Evolutionary conservation across 64 coral and sea anemone species (phyloP).

Genomic region (Pocillopora verrucosa): DNA sequence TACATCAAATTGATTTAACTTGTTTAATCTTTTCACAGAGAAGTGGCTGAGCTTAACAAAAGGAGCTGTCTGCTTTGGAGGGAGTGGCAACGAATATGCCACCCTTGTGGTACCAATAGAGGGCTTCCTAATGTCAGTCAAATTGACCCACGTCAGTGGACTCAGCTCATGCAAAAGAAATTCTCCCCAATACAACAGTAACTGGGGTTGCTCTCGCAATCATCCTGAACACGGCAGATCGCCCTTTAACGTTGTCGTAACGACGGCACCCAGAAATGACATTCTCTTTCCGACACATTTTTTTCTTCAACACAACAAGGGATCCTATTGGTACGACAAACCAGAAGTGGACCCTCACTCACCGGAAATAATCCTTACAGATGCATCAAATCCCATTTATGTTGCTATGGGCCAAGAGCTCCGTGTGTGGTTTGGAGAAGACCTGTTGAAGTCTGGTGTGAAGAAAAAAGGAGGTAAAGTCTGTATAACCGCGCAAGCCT

Average conservation of each 20-base stretch:
- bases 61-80: conserved; percentile 17
- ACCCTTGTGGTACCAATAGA: neutral
- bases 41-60: conserved; percentile 23
- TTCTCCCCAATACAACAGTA: neutral
- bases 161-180: neutral
- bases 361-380: conserved; percentile 13
- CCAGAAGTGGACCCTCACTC: conserved; percentile 7
- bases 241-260: conserved; percentile 30
- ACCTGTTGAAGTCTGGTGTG: neutral
- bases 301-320: neutral
- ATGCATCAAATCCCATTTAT: conserved; percentile 14
- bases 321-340: neutral
- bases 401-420: conserved; percentile 13
- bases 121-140: conserved; percentile 33
- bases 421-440: conserved; percentile 8
- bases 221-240: neutral
- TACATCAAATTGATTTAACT: neutral
- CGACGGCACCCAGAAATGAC: neutral
- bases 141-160: conserved; percentile 18
- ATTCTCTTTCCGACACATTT: neutral
- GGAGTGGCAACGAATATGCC: neutral
- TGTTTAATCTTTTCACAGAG: neutral
- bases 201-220: conserved; percentile 29
- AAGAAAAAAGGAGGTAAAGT: neutral
- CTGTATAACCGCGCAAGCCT: neutral